Evolutionary conservation across 2,113 vertebrate species (phyloP).

Genomic region (Chauna torquata): DNA sequence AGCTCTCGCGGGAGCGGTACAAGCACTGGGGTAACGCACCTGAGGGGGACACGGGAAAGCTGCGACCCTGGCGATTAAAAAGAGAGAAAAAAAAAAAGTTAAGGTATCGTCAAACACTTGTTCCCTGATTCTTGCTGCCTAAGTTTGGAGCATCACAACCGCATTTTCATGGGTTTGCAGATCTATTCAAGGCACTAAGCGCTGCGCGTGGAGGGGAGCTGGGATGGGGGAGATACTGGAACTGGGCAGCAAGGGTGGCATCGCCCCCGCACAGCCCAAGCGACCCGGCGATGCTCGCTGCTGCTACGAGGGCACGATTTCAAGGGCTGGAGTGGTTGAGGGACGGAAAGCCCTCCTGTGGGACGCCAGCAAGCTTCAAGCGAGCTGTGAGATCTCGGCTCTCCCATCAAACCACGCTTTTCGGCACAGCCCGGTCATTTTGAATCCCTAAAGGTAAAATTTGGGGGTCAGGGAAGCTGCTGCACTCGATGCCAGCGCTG

Average conservation of each 20-base stretch:
- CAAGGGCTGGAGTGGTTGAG: neutral
- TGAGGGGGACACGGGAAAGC: neutral
- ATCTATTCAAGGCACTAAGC: neutral
- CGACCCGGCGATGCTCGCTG: neutral
- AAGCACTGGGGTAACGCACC: neutral
- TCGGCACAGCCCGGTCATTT: rapidly evolving
- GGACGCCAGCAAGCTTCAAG: too few relatives aligned
- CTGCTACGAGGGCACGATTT: neutral
- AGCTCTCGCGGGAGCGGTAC: neutral
- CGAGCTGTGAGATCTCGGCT: rapidly evolving
- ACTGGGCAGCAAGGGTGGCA: too few relatives aligned
- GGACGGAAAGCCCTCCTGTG: neutral
- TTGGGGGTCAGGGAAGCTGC: rapidly evolving
- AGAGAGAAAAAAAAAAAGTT: rapidly evolving
- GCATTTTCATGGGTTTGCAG: rapidly evolving
- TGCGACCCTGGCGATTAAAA: neutral
- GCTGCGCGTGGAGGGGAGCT: neutral
- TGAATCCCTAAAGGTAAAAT: rapidly evolving
- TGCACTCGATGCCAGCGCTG: rapidly evolving
- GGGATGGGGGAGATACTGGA: neutral
- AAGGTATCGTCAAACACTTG: rapidly evolving
- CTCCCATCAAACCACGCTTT: rapidly evolving
- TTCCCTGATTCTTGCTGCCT: neutral
- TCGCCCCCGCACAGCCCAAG: too few relatives aligned
- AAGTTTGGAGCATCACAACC: rapidly evolving